Evolutionary conservation across 2,888 invertebrate genomes (phyloP).

Genomic region (Ephialtes manifestator): DNA sequence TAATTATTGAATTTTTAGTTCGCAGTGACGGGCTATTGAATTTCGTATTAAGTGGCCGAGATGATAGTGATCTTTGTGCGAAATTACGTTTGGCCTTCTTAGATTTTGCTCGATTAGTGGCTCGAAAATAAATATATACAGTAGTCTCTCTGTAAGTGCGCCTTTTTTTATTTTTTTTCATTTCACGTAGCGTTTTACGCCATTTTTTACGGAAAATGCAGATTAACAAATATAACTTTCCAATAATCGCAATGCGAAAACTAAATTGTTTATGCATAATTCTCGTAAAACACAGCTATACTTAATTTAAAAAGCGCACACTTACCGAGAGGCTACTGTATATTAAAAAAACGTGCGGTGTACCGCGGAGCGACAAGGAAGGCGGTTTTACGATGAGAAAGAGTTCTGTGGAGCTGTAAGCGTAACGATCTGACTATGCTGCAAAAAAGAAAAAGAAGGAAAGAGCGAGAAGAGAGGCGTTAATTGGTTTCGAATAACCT

Average conservation of each 20-base stretch:
- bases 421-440: slow-evolving; percentile 38
- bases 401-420: slow-evolving; percentile 27
- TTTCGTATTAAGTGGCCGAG: slow-evolving; percentile 12
- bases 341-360: background rate
- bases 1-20: slow-evolving; percentile 32
- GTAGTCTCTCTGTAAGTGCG: too few relatives aligned
- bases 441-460: slow-evolving; percentile 4
- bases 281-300: background rate
- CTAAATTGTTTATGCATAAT: background rate
- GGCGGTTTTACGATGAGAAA: slow-evolving; percentile 28
- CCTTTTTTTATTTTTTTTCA: background rate
- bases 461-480: slow-evolving; percentile 27
- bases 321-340: background rate
- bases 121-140: background rate
- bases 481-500: slow-evolving; percentile 57
- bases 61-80: slow-evolving; percentile 28
- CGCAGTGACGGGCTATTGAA: background rate
- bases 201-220: too few relatives aligned
- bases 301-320: background rate
- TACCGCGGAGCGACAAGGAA: background rate
- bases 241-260: too few relatives aligned
- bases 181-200: background rate
- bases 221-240: too few relatives aligned
- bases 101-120: slow-evolving; percentile 37
- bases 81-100: slow-evolving; percentile 34